A percentile compares a stretch with the other conserved stretches of the same genome.
These are phyloP conservation scores for Hydraecia micacea DNA, from an alignment of 2,888 invertebrate species.

Conservation along the genomic window DNA sequence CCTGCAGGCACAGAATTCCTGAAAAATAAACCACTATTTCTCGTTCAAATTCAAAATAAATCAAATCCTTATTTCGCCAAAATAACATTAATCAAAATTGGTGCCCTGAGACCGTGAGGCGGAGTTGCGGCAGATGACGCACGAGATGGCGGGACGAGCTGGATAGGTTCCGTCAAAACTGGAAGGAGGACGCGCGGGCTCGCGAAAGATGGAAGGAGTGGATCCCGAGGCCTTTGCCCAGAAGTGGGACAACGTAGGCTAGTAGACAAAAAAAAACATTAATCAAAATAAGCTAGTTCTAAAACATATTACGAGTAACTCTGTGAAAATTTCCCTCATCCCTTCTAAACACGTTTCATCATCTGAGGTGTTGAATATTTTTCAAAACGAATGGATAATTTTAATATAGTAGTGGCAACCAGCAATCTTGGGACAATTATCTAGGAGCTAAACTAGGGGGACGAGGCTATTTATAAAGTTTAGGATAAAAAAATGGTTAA, in stretches of 20 bases:
- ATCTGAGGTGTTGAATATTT: constrained; percentile 41
- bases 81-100: constrained; percentile 30
- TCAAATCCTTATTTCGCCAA: background rate
- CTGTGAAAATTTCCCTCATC: constrained; percentile 26
- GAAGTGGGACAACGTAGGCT: no score
- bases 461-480: constrained; percentile 19
- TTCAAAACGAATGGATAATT: constrained; percentile 54
- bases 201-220: no score
- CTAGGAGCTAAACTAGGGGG: constrained; percentile 50
- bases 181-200: no score
- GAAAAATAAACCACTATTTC: constrained; percentile 1
- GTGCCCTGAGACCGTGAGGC: no score
- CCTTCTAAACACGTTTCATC: constrained; percentile 26
- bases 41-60: constrained; percentile 10
- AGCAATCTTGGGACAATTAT: constrained; percentile 62
- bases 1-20: background rate
- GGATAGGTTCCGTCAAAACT: no score
- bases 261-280: no score
- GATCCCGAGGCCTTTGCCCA: no score
- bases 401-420: constrained; percentile 54
- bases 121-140: no score
- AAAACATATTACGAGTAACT: constrained; percentile 23
- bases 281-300: constrained; percentile 9
- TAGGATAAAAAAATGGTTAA: constrained; percentile 4
- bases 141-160: no score